Evolutionary conservation across 2,888 invertebrate species (phyloP), one percentile per base, ranked within the genome.

Genomic region (Chrysolina americana): DNA sequence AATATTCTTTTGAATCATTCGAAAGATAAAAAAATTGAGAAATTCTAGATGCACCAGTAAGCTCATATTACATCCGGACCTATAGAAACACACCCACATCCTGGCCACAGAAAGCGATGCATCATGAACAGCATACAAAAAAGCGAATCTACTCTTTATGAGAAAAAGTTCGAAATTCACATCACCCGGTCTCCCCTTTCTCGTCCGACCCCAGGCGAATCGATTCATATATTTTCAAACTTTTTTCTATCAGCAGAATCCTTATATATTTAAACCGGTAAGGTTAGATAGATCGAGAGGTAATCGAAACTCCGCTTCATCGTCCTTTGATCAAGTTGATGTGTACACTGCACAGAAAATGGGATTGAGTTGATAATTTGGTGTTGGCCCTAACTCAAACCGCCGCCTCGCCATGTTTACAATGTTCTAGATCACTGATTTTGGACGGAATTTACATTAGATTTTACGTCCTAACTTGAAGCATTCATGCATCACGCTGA

Each of bases 341-440:
- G 86, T 86, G 85, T 86, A 84, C 84, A 81, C 83, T 81, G 83
- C 83, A 84, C 84, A 85, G 85, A 83, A 85, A 86, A 86, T 85
- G 85, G 85, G 84, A 86, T 86, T 84, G 83, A 81, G 84, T 85
- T 84, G 84, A 85, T 86, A 87, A 87, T 86, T 86, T 83, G 82
- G 84, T 83, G 85, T 85, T 83, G 84, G 84, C 78, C 84, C 80
- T 80, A 80, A 80, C 81, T 78, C 78, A 80, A 83, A 82, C 81
- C 85, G 81, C 83, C 80, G 82, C 84, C 82, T 83, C 82, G 80
- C 81, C 83, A 79, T 85, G 86, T 86, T 86, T 86, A 85, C 85
- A 84, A 84, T 85, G 83, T 86, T 86, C 85, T 83, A 84, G 85
- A 86, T 86, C 85, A 85, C 79, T 86, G 86, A 83, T 84, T 85